A percentile compares a stretch with the other conserved stretches of the same genome.
phyloP scores from a whole-genome alignment of 2,113 vertebrate species.

The Deroptyus accipitrinus region DNA sequence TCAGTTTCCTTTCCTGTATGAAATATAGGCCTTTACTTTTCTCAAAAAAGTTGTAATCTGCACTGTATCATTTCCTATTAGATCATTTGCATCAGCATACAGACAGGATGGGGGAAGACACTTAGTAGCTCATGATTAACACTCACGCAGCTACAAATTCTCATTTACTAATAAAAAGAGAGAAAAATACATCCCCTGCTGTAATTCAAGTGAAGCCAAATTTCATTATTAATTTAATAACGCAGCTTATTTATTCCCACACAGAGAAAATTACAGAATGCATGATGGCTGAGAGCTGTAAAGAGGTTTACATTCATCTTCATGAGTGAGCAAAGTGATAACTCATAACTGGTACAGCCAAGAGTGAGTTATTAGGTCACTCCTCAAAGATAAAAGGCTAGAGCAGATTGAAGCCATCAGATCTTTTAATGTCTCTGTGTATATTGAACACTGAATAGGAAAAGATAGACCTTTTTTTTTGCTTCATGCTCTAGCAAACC shows the following conservation, averaged over 20 bases:
- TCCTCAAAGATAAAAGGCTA: conserved; percentile 66
- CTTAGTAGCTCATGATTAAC: background rate
- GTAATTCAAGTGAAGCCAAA: conserved; percentile 11
- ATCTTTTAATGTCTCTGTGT: conserved; percentile 30
- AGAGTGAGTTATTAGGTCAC: conserved; percentile 57
- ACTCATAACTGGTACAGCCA: background rate
- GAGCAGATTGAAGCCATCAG: conserved; percentile 34
- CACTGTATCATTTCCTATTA: background rate
- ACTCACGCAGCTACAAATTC: background rate
- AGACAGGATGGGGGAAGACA: background rate
- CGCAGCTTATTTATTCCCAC: conserved; percentile 23
- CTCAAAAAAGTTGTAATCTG: background rate
- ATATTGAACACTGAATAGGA: background rate
- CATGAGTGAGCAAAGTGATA: conserved; percentile 15
- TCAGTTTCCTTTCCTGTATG: background rate
- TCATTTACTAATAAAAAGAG: conserved; percentile 23
- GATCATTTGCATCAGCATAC: background rate
- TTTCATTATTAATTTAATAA: conserved; percentile 57
- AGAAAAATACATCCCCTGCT: conserved; percentile 16
- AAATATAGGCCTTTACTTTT: background rate
- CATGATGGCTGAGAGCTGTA: background rate
- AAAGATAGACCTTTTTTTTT: conserved; percentile 14
- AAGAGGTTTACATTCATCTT: conserved; percentile 59
- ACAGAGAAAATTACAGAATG: conserved; percentile 1
- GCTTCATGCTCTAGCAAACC: background rate